Conservation (phyloP, 1,140 invertebrate species). For the Saccostrea cuccullata region DNA sequence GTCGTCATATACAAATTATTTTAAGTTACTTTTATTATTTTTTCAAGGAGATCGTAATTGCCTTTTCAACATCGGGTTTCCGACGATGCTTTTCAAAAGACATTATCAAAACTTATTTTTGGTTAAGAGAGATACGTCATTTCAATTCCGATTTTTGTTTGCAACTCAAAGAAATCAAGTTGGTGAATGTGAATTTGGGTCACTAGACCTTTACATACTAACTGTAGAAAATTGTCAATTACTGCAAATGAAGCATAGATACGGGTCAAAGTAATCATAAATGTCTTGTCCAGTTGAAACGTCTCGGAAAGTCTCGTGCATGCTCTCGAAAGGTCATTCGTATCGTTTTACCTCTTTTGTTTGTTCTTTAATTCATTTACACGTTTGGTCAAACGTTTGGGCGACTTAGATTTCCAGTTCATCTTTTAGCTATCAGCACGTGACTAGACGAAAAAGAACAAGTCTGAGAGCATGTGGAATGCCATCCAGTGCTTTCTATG, state of each 20-base stretch:
- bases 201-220: background rate
- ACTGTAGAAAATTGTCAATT: constrained; percentile 1
- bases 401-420: background rate
- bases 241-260: background rate
- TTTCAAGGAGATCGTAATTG: constrained; percentile 14
- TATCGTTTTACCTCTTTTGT: background rate
- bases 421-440: constrained; percentile 6
- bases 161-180: background rate
- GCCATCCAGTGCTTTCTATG: background rate
- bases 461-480: background rate
- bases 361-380: background rate
- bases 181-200: background rate
- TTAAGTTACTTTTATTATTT: background rate
- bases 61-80: background rate
- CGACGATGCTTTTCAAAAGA: background rate
- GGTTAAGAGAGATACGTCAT: background rate
- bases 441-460: background rate
- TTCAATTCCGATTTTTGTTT: background rate
- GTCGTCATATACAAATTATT: background rate
- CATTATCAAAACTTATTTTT: background rate
- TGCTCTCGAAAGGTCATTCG: background rate
- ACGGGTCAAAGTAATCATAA: background rate
- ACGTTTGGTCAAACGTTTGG: background rate
- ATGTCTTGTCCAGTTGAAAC: background rate
- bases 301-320: background rate